phyloP scores from a whole-genome alignment of 2,113 vertebrate species.

The Phoxinus phoxinus region DNA sequence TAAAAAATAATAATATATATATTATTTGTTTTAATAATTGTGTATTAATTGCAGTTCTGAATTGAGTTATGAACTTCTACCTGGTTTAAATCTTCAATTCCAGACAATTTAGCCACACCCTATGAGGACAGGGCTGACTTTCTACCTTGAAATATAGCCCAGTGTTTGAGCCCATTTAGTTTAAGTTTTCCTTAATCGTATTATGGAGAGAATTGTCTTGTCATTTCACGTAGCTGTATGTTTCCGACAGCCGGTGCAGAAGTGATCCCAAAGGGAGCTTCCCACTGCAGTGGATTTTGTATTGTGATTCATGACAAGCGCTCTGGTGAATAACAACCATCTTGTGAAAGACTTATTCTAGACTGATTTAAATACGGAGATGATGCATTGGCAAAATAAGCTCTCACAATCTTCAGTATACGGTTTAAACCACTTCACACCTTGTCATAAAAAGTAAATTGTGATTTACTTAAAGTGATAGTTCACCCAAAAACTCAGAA shows the following conservation, averaged over 20 bases:
- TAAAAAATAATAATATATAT: too few species aligned
- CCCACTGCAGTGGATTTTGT: conserved; percentile 70
- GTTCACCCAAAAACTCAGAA: too few species aligned
- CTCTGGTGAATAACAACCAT: conserved; percentile 53
- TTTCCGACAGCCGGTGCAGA: conserved; percentile 61
- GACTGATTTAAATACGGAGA: conserved; percentile 6
- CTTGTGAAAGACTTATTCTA: conserved; percentile 15
- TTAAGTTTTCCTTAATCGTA: not conserved
- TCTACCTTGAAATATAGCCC: not conserved
- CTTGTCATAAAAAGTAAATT: not conserved
- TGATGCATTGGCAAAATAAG: conserved; percentile 17
- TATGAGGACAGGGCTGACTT: not conserved
- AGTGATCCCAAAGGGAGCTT: conserved; percentile 62
- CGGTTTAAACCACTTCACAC: not conserved
- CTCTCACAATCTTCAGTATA: not conserved
- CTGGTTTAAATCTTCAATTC: too few species aligned
- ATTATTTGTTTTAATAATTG: too few species aligned
- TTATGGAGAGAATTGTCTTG: not conserved
- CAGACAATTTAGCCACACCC: not conserved
- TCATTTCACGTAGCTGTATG: conserved; percentile 29
- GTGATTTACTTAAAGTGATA: too few species aligned
- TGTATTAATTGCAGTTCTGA: not conserved
- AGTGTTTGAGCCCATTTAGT: not conserved
- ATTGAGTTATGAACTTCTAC: not conserved
- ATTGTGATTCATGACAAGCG: conserved; percentile 67